Base-by-base conservation (phyloP, 2,797 vertebrate genomes). In the Channallabes apus region DNA sequence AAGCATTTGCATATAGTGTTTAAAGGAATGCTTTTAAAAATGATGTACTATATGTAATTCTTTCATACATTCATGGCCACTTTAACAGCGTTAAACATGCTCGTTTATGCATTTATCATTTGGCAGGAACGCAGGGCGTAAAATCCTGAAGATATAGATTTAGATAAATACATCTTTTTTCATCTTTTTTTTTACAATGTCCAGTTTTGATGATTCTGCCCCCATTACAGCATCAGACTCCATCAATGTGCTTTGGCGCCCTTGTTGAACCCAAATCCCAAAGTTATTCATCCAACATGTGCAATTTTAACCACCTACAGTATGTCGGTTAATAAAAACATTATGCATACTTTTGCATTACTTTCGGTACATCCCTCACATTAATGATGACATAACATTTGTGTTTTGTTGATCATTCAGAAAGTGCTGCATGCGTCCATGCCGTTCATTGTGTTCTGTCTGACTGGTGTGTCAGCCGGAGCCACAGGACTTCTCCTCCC, bases 381-480 rank as follows among this genome's bases (percentile, higher is more conserved):
- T 46, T 38, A 69, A 27, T 64, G 4, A 54, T 41, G 61, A 24
- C 72, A 20, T 72, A 22, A 20, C 7, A 35, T 2, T 51, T 64
- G 35, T 82, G 41, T 83, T 3, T 81, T 77, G 3, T 15, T 67
- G 65, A 51, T 41, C 9, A 82, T 88, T 29, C 89, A 97, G 97
- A 96, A 94, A 86, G 93, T 92, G 32, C 82, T 98, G 51, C 93
- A 95, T 80, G 84, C 91, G 77, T 96, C 95, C 86, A 91, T 97
- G 89, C 96, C 96, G 0, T 98, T 97, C 41, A 90, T 95, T 0
- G 94, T 96, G 77, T 97, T 97, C 92, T 97, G 95, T 84, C 93
- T 97, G 88, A 95, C 93, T 46, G 96, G 96, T 0, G 85, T 97
- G 41, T 96, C 96, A 11, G 96, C 95, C 0, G 96, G 96, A 72